phyloP scores from a whole-genome alignment of 2,888 invertebrate genomes.

The Chaetoderma sp. region DNA sequence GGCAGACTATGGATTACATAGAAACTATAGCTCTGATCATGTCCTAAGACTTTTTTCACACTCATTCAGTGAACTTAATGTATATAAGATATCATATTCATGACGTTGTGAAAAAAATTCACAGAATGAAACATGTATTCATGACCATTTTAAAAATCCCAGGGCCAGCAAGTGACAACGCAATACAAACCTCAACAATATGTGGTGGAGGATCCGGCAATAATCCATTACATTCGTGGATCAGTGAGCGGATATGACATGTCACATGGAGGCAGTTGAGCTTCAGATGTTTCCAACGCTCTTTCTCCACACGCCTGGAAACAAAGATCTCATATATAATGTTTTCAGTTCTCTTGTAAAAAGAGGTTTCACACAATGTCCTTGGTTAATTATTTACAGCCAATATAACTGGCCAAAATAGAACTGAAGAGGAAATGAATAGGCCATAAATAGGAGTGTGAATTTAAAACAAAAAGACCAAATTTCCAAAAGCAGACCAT shows the following conservation, averaged over 20 bases:
- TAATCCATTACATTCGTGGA: constrained; percentile 59
- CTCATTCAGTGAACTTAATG: too few species aligned
- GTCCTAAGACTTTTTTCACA: too few species aligned
- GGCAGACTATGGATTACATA: too few species aligned
- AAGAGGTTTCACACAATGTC: neutral
- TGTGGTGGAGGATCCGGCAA: constrained; percentile 53
- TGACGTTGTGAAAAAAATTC: neutral
- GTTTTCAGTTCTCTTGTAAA: neutral
- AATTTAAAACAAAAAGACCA: too few species aligned
- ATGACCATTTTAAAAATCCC: neutral
- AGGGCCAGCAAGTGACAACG: neutral
- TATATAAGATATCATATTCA: too few species aligned
- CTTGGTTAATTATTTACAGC: neutral
- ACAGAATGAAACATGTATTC: neutral
- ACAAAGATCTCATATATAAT: constrained; percentile 33
- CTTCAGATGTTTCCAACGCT: constrained; percentile 58
- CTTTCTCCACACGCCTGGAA: constrained; percentile 69
- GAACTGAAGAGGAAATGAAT: neutral
- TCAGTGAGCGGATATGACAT: constrained; percentile 59
- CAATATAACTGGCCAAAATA: neutral
- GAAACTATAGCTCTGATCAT: too few species aligned
- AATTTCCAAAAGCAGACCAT: too few species aligned
- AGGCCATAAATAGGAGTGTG: too few species aligned
- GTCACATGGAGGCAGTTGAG: constrained; percentile 53
- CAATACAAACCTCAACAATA: constrained; percentile 53